Base-by-base conservation (phyloP, 92 coral and sea anemone genomes). In the Muricea muricata region DNA sequence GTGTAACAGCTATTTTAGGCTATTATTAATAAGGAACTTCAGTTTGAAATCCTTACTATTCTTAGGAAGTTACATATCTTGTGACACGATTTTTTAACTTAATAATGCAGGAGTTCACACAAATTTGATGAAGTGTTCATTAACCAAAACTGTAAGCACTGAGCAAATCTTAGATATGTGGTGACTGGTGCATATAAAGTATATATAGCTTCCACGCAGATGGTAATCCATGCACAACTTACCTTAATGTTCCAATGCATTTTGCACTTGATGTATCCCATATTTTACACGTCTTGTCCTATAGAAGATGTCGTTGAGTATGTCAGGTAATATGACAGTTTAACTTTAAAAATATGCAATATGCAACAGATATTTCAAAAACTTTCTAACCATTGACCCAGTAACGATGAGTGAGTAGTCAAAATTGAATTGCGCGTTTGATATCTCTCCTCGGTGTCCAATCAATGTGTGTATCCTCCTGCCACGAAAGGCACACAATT, bases 251-350 rank as follows among this genome's bases (percentile, higher is more conserved):
- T 24, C 99, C 99, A 45, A 92, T 92, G 73, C 98, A 93, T 47
- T 97, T 93, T 18, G 98, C 99, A 48, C 94, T 92, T 65, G 98
- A 89, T 33, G 93, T 79, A 84, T 97, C 99, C 98, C 99, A 97
- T 55, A 97, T 92, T 86, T 97, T 97, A 71, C 99, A 97, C 2
- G 99, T 93, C 79, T 97, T 97, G 69, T 97, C 99, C 99, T 96
- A 41, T 7, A 35, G 30, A 28, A 0, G 75, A 79, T 87, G 65
- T n/a, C 40, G 33, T 15, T 15, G 1, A 26, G 54, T 39, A 37
- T 76, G 15, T 63, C 18, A 28, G 20, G 7, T 20, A 7, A 28
- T 63, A 15, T 61, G 20, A 56, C 17, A n/a, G 68, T 8, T 5
- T 24, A 7, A 41, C 4, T 13, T 10, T 1, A 23, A 45, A 5